A percentile compares a stretch with the other conserved stretches of the same genome.
These are phyloP conservation scores for Trissolcus basalis DNA, from an alignment of 1,140 invertebrate species.

Conservation along the genomic window DNA sequence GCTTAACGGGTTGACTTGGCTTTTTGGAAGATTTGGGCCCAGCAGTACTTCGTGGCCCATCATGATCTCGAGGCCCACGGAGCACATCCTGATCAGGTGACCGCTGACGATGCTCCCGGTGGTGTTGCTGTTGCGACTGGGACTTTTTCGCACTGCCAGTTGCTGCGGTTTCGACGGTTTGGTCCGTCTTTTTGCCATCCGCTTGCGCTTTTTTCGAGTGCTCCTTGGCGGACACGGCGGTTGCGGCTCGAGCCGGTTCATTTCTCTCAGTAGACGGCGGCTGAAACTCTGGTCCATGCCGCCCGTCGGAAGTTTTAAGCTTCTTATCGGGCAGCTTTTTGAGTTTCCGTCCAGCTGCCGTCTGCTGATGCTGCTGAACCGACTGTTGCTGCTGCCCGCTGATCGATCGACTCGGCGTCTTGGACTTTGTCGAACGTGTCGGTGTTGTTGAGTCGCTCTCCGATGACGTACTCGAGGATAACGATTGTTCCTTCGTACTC, in stretches of 20 bases:
- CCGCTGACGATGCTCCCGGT: constrained; percentile 74
- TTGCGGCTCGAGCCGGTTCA: constrained; percentile 79
- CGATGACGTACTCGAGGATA: constrained; percentile 68
- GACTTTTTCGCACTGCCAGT: constrained; percentile 46
- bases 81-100: constrained; percentile 72
- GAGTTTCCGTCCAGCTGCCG: constrained; percentile 78
- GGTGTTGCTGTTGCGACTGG: constrained; percentile 57
- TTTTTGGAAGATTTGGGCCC: constrained; percentile 73
- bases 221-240: constrained; percentile 67
- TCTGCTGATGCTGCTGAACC: constrained; percentile 52
- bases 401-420: constrained; percentile 31
- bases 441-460: constrained; percentile 66
- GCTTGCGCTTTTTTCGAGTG: constrained; percentile 58
- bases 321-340: constrained; percentile 87
- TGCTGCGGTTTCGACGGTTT: constrained; percentile 17
- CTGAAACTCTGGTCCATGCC: constrained; percentile 84
- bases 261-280: constrained; percentile 84
- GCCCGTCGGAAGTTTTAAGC: constrained; percentile 90
- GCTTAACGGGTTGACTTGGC: constrained; percentile 61
- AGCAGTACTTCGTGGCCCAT: constrained; percentile 74
- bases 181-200: constrained; percentile 49
- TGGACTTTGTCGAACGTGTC: constrained; percentile 42
- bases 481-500: constrained; percentile 62
- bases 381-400: constrained; percentile 35
- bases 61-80: constrained; percentile 75